Base-by-base conservation (phyloP, 2,888 invertebrate genomes). In the Desoria tigrina region DNA sequence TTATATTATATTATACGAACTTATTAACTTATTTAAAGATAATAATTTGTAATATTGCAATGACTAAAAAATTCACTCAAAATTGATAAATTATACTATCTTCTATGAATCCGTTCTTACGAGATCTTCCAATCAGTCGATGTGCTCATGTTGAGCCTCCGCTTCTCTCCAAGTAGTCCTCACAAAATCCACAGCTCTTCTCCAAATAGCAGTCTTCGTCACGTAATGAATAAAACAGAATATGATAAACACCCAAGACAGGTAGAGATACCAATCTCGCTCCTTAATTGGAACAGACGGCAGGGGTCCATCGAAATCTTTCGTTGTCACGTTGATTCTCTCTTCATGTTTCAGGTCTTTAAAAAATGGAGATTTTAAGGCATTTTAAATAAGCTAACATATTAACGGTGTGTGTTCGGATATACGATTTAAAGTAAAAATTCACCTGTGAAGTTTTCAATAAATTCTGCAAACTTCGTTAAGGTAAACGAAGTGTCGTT, bases 181-280 rank as follows among this genome's bases (percentile, higher is more conserved):
- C 14, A 92, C 84, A 80, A 88, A 87, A 79, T 94, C 94, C 1
- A 92, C 86, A 73, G 92, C 87, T 82, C 88, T 88, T 61, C 82
- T 85, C 86, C 90, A 93, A 81, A 88, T 86, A 56, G 84, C 85
- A 0, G 92, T 90, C 77, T 88, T 87, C 42, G 88, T 86, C 62
- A 91, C 88, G 77, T 89, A 90, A 79, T 90, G 89, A 58, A 87
- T 80, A 24, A 86, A 83, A 78, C 91, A 91, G 3, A 87, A 79
- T 6, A 89, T 79, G 61, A 94, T 90, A 78, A 96, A 95, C 26
- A 86, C 74, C 94, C 94, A 96, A 0, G 95, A 88, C 9, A 93
- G 78, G 57, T 89, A 84, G 42, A 96, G 81, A 77, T 90, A 89
- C 78, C 89, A 88, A 80, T 96, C 95, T 0, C 88, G 86, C 74